Conservation (phyloP, 2,113 vertebrate species). For the Piliocolobus tephrosceles region DNA sequence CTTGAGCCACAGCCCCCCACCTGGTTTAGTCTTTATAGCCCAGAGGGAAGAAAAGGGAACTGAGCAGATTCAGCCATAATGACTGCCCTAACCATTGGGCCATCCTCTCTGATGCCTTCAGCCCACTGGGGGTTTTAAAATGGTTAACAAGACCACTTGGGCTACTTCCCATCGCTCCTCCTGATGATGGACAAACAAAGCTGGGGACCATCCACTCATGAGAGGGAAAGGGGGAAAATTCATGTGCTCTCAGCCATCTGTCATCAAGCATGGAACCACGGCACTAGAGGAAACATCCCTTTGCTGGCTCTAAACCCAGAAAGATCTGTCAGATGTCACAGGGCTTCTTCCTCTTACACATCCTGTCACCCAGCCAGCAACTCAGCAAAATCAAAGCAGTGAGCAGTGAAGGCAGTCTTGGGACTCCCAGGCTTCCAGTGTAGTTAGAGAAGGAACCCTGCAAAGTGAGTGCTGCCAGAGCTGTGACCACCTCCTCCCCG, state of each 20-base stretch:
- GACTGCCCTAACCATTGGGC: background rate
- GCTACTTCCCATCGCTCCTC: background rate
- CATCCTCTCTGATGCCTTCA: background rate
- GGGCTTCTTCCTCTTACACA: background rate
- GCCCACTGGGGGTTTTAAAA: background rate
- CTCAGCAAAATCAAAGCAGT: constrained; percentile 19
- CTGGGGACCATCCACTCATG: background rate
- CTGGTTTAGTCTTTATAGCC: background rate
- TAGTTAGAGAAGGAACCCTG: background rate
- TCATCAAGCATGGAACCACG: background rate
- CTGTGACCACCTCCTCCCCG: too few relatives aligned
- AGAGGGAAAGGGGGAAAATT: background rate
- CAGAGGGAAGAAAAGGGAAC: background rate
- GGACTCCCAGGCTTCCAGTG: background rate
- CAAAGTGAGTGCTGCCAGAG: background rate
- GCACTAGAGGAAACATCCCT: background rate
- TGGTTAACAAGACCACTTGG: background rate
- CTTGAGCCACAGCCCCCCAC: too few relatives aligned
- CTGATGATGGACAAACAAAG: background rate
- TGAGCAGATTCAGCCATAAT: background rate
- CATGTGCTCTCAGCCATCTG: background rate
- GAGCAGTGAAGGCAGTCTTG: background rate
- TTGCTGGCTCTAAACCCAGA: background rate
- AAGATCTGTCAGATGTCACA: background rate
- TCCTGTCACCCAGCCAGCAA: background rate